A percentile compares a stretch with the other conserved stretches of the same genome.
Conservation (phyloP, 2,888 invertebrate genomes). For the Frankliniella fusca region DNA sequence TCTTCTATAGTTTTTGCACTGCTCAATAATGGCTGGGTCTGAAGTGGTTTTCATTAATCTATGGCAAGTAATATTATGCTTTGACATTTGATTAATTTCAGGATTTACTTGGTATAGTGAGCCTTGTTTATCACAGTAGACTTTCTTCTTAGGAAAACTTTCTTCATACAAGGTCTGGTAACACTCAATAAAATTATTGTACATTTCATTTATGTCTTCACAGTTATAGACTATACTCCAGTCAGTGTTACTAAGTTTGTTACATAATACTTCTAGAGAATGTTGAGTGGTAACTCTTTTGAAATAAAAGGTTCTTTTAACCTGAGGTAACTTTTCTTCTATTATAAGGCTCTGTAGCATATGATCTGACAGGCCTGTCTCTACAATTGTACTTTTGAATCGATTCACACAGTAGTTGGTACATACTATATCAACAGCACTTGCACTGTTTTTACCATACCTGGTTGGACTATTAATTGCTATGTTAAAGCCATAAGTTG, state of each 20-base stretch:
- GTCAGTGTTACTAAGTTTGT: neutral
- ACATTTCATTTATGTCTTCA: neutral
- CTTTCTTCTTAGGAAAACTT: too few species aligned
- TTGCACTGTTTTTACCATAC: too few species aligned
- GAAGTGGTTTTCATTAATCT: conserved; percentile 16
- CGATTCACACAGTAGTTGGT: too few species aligned
- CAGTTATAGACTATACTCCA: conserved; percentile 21
- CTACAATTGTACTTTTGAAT: neutral
- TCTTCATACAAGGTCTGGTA: neutral
- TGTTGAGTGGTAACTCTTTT: neutral
- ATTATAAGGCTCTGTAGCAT: neutral
- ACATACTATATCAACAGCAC: too few species aligned
- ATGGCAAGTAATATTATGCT: neutral
- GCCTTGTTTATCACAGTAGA: too few species aligned
- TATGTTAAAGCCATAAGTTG: too few species aligned
- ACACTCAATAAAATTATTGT: conserved; percentile 18
- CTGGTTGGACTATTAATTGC: too few species aligned
- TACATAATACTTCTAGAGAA: neutral
- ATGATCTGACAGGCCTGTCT: conserved; percentile 24
- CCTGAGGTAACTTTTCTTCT: conserved; percentile 15
- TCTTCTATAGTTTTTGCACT: conserved; percentile 20
- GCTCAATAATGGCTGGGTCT: neutral
- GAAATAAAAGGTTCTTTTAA: neutral
- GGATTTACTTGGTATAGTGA: neutral
- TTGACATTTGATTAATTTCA: conserved; percentile 7